Conservation (phyloP, 2,888 invertebrate species). For the Lysandra bellargus region DNA sequence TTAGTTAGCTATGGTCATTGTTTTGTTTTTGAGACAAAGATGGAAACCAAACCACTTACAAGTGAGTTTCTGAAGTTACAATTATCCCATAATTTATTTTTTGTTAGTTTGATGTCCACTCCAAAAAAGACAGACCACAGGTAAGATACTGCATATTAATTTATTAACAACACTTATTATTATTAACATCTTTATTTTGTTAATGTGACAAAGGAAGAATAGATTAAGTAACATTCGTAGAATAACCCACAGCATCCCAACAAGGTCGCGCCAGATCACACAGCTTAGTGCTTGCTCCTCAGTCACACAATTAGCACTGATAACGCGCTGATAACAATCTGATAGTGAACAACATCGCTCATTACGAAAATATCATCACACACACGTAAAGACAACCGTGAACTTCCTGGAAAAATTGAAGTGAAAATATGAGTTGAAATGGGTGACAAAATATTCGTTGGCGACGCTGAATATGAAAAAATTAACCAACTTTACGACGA, state of each 20-base stretch:
- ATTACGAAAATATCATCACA: slow-evolving; percentile 22
- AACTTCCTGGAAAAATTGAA: slow-evolving; percentile 27
- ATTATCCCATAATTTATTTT: background rate
- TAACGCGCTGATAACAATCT: slow-evolving; percentile 46
- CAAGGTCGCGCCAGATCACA: slow-evolving; percentile 50
- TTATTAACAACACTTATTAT: background rate
- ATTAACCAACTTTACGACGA: slow-evolving; percentile 68
- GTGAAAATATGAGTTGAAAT: slow-evolving; percentile 39
- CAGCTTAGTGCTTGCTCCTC: slow-evolving; percentile 47
- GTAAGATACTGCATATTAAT: background rate
- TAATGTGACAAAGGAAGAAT: background rate
- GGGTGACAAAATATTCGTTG: slow-evolving; percentile 43
- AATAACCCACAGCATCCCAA: slow-evolving; percentile 44
- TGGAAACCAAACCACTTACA: background rate
- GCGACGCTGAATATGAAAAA: slow-evolving; percentile 55
- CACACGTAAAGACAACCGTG: slow-evolving; percentile 17
- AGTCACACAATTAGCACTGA: slow-evolving; percentile 53
- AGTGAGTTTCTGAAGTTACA: background rate
- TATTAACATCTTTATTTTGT: background rate
- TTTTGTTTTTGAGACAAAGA: background rate
- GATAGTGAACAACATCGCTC: slow-evolving; percentile 42
- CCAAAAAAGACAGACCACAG: background rate
- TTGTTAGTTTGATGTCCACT: background rate
- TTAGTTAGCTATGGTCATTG: background rate
- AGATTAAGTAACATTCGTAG: slow-evolving; percentile 36